phyloP scores from a whole-genome alignment of 2,113 vertebrate species.

The Atrichornis clamosus region DNA sequence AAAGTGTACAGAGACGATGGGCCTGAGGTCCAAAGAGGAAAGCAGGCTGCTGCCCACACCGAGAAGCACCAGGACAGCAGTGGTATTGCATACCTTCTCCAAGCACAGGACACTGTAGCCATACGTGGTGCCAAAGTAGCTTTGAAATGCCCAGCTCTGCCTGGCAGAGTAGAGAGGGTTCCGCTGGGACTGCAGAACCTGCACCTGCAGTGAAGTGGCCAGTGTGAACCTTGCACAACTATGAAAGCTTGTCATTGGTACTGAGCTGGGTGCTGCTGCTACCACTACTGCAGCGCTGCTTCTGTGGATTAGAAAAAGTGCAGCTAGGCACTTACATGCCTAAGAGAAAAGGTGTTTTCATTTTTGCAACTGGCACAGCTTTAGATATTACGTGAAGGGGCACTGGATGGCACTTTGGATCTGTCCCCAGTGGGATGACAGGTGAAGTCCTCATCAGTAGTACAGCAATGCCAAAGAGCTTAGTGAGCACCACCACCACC shows the following conservation, averaged over 20 bases:
- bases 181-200: neutral
- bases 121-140: rapidly evolving
- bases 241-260: neutral
- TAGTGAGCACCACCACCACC: neutral
- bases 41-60: neutral
- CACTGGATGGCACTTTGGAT: neutral
- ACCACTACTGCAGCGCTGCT: neutral
- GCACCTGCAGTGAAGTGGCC: neutral
- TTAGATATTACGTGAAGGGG: neutral
- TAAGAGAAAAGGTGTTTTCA: neutral
- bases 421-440: neutral
- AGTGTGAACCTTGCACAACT: rapidly evolving
- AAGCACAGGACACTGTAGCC: neutral
- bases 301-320: neutral
- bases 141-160: neutral
- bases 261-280: neutral
- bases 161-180: neutral
- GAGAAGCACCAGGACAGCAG: neutral
- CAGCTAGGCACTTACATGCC: neutral
- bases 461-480: neutral
- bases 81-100: neutral
- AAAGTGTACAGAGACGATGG: neutral
- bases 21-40: neutral
- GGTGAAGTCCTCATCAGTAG: neutral
- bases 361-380: neutral